phyloP scores from a whole-genome alignment of 2,888 invertebrate species.

The Tetranychus truncatus region DNA sequence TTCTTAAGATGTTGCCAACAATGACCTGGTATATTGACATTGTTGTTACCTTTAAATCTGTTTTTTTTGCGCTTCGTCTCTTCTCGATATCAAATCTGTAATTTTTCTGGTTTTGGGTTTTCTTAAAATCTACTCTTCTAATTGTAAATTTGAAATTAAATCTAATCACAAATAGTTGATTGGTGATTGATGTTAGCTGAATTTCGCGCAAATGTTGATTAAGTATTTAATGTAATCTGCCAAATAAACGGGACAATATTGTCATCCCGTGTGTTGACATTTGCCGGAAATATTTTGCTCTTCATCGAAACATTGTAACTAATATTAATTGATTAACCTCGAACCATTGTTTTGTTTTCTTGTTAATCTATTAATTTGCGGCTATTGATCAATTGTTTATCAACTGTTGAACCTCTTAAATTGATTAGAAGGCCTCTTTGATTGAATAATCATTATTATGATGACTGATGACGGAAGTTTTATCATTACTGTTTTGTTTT shows the following conservation, averaged over 20 bases:
- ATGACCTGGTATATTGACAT: too few relatives aligned
- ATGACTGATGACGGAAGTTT: not conserved
- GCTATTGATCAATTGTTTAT: not conserved
- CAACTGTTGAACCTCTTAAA: not conserved
- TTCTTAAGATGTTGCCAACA: not conserved
- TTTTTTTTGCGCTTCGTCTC: too few relatives aligned
- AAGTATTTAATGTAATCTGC: too few relatives aligned
- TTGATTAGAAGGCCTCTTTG: constrained; percentile 1
- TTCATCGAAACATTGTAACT: not conserved
- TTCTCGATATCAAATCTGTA: too few relatives aligned
- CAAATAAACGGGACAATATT: not conserved
- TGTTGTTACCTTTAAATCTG: too few relatives aligned
- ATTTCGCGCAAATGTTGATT: too few relatives aligned
- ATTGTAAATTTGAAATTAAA: too few relatives aligned
- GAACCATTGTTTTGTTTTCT: not conserved
- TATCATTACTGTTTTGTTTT: not conserved
- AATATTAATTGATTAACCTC: not conserved
- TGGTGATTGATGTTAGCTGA: too few relatives aligned
- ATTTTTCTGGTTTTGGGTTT: too few relatives aligned
- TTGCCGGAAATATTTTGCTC: not conserved
- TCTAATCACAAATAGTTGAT: too few relatives aligned
- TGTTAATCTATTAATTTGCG: too few relatives aligned
- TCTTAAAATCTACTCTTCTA: too few relatives aligned
- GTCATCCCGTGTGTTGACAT: not conserved
- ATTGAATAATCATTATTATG: not conserved